Evolutionary conservation across 2,888 invertebrate species (phyloP).

Genomic region (Campopleginae sp.): DNA sequence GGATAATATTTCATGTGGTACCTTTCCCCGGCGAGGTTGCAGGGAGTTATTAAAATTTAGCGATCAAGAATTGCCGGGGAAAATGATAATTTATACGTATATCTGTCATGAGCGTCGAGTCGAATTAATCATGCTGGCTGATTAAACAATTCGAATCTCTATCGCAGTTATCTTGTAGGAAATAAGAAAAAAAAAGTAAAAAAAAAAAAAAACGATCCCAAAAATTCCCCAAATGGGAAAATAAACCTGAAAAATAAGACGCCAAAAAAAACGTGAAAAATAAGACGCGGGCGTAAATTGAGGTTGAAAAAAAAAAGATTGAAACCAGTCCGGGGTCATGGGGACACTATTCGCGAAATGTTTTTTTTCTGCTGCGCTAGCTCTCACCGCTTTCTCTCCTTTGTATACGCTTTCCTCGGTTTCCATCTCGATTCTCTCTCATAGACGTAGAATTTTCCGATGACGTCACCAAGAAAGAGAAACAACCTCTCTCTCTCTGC

Average conservation of each 20-base stretch:
- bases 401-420: conserved; percentile 36
- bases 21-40: background rate
- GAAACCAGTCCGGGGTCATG: conserved; percentile 52
- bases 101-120: conserved; percentile 16
- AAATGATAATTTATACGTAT: conserved; percentile 39
- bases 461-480: conserved; percentile 65
- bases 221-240: background rate
- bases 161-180: background rate
- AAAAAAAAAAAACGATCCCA: background rate
- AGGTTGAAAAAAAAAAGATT: conserved; percentile 28
- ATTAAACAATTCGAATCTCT: conserved; percentile 25
- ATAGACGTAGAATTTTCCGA: conserved; percentile 48
- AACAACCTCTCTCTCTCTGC: conserved; percentile 32
- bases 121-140: conserved; percentile 6
- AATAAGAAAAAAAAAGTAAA: background rate
- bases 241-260: background rate
- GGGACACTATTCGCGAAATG: conserved; percentile 48
- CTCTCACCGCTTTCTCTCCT: conserved; percentile 44
- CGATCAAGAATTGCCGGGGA: conserved; percentile 11
- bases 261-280: background rate
- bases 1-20: conserved; percentile 53
- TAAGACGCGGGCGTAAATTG: background rate
- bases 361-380: conserved; percentile 16
- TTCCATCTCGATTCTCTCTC: conserved; percentile 47
- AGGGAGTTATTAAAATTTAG: conserved; percentile 53